phyloP scores from a whole-genome alignment of 2,797 vertebrate species.

The Amphiprion clarkii region DNA sequence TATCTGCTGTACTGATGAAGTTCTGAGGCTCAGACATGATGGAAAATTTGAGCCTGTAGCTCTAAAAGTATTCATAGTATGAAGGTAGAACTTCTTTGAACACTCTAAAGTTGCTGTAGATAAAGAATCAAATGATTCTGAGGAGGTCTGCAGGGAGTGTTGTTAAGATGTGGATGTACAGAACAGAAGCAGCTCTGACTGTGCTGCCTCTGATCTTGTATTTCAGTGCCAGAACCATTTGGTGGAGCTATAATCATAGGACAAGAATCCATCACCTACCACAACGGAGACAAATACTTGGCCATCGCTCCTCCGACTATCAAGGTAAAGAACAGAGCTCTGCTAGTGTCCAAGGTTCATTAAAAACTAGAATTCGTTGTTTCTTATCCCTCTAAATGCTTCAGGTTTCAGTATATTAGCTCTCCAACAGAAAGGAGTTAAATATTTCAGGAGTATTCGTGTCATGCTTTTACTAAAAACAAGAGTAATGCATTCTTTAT shows the following conservation, averaged over 20 bases:
- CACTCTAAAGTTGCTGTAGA: too few relatives aligned
- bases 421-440: not conserved
- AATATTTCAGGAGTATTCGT: not conserved
- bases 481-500: too few relatives aligned
- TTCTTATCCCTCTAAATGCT: not conserved
- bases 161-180: not conserved
- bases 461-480: not conserved
- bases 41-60: too few relatives aligned
- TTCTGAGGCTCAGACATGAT: too few relatives aligned
- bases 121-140: too few relatives aligned
- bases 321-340: slow-evolving; percentile 86
- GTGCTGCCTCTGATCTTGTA: slow-evolving; percentile 48
- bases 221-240: slow-evolving; percentile 96
- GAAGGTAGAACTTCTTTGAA: too few relatives aligned
- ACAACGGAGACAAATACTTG: slow-evolving; percentile 98
- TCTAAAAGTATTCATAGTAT: too few relatives aligned
- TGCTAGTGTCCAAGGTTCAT: not conserved
- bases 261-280: slow-evolving; percentile 99
- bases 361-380: not conserved
- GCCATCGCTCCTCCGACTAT: slow-evolving; percentile 98
- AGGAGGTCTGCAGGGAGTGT: too few relatives aligned
- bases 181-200: not conserved
- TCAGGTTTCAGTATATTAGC: not conserved
- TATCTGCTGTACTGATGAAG: too few relatives aligned
- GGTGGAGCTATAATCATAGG: slow-evolving; percentile 99